Evolutionary conservation across 2,113 vertebrate species (phyloP).

Genomic region (Chlorodrepanis virens): DNA sequence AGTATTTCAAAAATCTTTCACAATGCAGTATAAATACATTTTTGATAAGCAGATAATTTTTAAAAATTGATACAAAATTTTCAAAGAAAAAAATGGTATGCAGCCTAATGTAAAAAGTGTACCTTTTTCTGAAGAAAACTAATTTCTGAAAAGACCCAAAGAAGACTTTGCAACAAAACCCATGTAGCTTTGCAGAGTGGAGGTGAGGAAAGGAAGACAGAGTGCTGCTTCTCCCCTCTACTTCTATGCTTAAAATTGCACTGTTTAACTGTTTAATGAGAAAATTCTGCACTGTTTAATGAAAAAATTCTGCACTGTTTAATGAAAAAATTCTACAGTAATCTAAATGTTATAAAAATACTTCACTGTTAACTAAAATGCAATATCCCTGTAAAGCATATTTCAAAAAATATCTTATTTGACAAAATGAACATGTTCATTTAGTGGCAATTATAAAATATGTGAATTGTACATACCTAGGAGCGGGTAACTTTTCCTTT

Average conservation of each 20-base stretch:
- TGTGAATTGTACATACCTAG: fast-evolving
- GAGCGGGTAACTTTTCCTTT: background rate
- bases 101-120: background rate
- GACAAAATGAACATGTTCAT: background rate
- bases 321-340: background rate
- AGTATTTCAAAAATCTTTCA: background rate
- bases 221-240: background rate
- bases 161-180: background rate
- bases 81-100: background rate
- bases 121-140: fast-evolving
- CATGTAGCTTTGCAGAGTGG: background rate
- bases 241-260: background rate
- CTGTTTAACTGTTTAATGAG: background rate
- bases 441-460: background rate
- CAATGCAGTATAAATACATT: background rate
- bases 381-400: background rate
- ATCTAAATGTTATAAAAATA: background rate
- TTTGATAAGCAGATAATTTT: background rate
- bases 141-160: background rate
- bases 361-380: background rate
- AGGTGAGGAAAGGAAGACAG: background rate
- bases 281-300: background rate
- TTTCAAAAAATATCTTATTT: background rate
- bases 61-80: fast-evolving
- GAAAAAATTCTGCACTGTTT: background rate